A percentile compares a stretch with the other conserved stretches of the same genome.
phyloP scores from a whole-genome alignment of 2,797 vertebrate species.

The Nannoperca australis region DNA sequence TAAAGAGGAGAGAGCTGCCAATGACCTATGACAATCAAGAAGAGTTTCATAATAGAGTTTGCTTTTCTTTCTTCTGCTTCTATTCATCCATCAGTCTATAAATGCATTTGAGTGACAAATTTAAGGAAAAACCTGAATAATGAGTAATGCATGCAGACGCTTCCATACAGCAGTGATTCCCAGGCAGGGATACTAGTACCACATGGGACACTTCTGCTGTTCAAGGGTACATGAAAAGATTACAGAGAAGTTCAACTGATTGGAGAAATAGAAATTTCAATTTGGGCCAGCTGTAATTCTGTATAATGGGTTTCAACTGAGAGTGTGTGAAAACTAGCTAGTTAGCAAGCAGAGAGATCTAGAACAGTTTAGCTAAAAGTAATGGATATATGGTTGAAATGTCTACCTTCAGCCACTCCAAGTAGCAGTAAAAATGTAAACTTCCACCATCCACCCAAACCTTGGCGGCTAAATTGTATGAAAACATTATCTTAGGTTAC shows the following conservation, averaged over 20 bases:
- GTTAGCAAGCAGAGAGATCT: neutral
- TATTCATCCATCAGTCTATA: neutral
- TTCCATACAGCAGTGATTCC: neutral
- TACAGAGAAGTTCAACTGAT: neutral
- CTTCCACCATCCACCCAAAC: neutral
- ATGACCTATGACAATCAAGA: conserved; percentile 88
- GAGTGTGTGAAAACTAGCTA: neutral
- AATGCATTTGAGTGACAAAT: neutral
- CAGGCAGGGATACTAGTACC: neutral
- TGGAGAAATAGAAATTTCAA: neutral
- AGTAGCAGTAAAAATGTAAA: neutral
- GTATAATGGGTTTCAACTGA: neutral
- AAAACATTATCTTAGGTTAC: neutral
- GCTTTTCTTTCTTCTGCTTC: neutral
- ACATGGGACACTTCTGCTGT: neutral
- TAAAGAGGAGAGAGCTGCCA: conserved; percentile 98
- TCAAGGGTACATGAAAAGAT: neutral
- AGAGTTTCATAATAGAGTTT: conserved; percentile 11
- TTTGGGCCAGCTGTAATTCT: too few relatives aligned
- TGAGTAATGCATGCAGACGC: neutral
- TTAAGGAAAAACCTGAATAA: neutral
- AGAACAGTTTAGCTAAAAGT: neutral
- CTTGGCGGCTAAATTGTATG: neutral
- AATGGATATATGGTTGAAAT: neutral
- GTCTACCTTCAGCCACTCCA: neutral